Evolutionary conservation across 1,140 invertebrate species (phyloP), one percentile per base, ranked within the genome.

Genomic region (Andrena cerasifolii): DNA sequence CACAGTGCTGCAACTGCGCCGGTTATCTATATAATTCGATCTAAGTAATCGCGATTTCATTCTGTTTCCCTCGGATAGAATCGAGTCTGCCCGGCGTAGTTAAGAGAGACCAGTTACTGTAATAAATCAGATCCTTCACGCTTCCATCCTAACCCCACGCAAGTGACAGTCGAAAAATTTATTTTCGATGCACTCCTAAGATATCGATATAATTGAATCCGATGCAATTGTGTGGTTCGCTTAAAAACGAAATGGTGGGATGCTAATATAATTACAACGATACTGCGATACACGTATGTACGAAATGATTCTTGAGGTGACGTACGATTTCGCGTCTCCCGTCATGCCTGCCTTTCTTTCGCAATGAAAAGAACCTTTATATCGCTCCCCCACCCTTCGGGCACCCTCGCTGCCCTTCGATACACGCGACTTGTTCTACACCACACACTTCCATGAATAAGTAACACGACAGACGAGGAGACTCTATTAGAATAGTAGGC

Each of bases 371-470:
- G 53, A 24, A 58, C 31, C 40, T 68, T 71, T 68, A 45, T 79
- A 45, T 40, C 33, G 49, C 43, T 70, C n/a, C 49, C 36, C 66
- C 53, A 47, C 58, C 45, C 75, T 53, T 61, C 43, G 40, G 56
- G 1, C 43, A 45, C 26, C 63, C 49, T 62, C 14, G 28, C 65
- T 49, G 45, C 58, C 47, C 80, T 71, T 36, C 73, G 72, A 81
- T 54, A 77, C 31, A 47, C 63, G 53, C 24, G 63, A 68, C 59
- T 72, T 67, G 79, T 59, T 49, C 47, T 49, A 18, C 68, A 45
- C n/a, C 36, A 56, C 59, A 80, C 56, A 59, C 77, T 53, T 40
- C 54, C 61, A 53, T 76, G 73, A 68, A 71, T 77, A 71, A 70
- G 45, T 77, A 53, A 80, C 63, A 18, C 36, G 66, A 82, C 66